Base-by-base conservation (phyloP, 2,797 vertebrate species). In the Heliangelus exortis region DNA sequence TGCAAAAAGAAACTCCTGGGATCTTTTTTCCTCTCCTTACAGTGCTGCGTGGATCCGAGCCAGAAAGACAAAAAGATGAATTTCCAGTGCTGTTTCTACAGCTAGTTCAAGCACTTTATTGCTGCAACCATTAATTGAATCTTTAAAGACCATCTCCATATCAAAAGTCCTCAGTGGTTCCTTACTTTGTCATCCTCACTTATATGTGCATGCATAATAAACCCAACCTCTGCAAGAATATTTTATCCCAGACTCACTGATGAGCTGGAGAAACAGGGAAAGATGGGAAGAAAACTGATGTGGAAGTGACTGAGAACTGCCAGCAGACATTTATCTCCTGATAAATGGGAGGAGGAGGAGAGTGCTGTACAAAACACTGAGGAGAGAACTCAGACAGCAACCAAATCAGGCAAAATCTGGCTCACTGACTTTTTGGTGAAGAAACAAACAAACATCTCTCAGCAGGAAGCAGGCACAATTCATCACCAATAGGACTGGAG, bases 1-100 rank as follows among this genome's bases (percentile, higher is more conserved):
- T 67, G 73, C 69, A 79, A 88, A 90, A 96, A 53, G 69, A 96
- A 94, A 82, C 69, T 87, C 79, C 69, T 22, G 34, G 36, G 26
- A 83, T 85, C 55, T 78, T 84, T 95, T 74, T 65, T 53, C 15
- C 34, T 51, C 50, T 62, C 65, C 20, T 58, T 81, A 81, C 59
- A 53, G 82, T 12, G 39, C 76, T 34, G 73, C 22, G 45, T 2
- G 2, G 69, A 76, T 48, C 72, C 45, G n/a, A 73, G 76, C 66
- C 79, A 87, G 89, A 89, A 76, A 86, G 39, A 50, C 66, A 43
- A 47, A 85, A 83, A 25, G 31, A 90, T 66, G 17, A 3, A 79
- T 89, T 91, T 63, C 36, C 66, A 36, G 12, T 8, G 51, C 29
- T 15, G 39, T 62, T 85, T 73, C 55, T 71, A 50, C 58, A 66